Evolutionary conservation across 1,140 invertebrate species (phyloP), one percentile per base, ranked within the genome.

Genomic region (Leptinotarsa lineolata): DNA sequence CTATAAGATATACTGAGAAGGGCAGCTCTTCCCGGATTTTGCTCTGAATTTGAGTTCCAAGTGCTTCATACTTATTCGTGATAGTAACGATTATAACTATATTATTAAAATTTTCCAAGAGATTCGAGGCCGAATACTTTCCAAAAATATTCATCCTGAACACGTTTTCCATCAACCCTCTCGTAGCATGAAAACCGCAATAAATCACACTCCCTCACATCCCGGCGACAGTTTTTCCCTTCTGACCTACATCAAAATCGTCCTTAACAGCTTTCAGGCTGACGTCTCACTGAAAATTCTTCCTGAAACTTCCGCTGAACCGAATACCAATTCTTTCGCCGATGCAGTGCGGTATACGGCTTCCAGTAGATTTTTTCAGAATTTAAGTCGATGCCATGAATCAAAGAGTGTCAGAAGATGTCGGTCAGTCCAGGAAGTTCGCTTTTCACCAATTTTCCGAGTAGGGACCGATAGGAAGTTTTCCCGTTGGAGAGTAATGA

Each of bases 341-440:
- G 15, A 39, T 44, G n/a, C 15, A 24, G 20, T 65, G 64, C 39
- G n/a, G 39, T 66, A 18, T n/a, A 66, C 30, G 12, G 30, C 64
- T 44, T 44, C 64, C 61, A 64, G 30, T 64, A 30, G 64, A 66
- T 39, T 39, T 66, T 44, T 18, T 15, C 64, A 30, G 64, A 66
- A 66, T 66, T 66, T 66, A 39, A 39, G 64, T 44, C n/a, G 22
- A 66, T 44, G 39, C 30, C 64, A 54, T 54, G 48, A 54, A 54
- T 54, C 48, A n/a, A 18, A 54, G 64, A 66, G 64, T 66, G 64
- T 66, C 64, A 24, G 18, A 66, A 66, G 48, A 66, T 66, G 30
- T 39, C 64, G 64, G 64, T 44, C 64, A 66, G 39, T 66, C 11
- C 64, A 22, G 64, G 64, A 66, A 39, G 22, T 66, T 66, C 44